Evolutionary conservation across 2,113 vertebrate species (phyloP).

Genomic region (Microcebus murinus): DNA sequence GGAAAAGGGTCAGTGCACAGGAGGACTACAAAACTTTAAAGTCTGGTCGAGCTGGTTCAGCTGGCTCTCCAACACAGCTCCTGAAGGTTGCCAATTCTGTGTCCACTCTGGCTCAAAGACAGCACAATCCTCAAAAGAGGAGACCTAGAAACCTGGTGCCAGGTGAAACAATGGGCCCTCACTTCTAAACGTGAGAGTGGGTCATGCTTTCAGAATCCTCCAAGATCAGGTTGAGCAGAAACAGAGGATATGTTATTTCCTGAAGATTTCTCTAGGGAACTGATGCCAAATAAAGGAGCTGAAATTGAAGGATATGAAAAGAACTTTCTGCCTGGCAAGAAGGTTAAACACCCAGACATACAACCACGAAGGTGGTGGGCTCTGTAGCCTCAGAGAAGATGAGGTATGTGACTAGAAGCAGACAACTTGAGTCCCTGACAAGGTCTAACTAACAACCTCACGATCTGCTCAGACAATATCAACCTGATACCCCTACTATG

Average conservation of each 20-base stretch:
- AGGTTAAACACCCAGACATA: not conserved
- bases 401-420: not conserved
- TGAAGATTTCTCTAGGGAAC: not conserved
- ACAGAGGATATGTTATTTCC: not conserved
- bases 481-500: not conserved
- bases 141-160: constrained; percentile 57
- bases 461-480: not conserved
- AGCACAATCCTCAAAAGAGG: constrained; percentile 58
- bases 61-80: constrained; percentile 42
- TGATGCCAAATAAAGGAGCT: not conserved
- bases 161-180: not conserved
- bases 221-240: not conserved
- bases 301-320: not conserved
- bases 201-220: constrained; percentile 3
- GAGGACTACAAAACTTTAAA: constrained; percentile 38
- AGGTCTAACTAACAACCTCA: not conserved
- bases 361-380: not conserved
- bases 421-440: not conserved
- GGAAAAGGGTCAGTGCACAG: constrained; percentile 8
- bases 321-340: not conserved
- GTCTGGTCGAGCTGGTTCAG: constrained; percentile 40
- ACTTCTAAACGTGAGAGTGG: not conserved
- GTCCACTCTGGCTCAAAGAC: constrained; percentile 59
- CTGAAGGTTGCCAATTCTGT: constrained; percentile 43
- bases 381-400: not conserved